Base-by-base conservation (phyloP, 2,888 invertebrate species). In the Phortica okadai region DNA sequence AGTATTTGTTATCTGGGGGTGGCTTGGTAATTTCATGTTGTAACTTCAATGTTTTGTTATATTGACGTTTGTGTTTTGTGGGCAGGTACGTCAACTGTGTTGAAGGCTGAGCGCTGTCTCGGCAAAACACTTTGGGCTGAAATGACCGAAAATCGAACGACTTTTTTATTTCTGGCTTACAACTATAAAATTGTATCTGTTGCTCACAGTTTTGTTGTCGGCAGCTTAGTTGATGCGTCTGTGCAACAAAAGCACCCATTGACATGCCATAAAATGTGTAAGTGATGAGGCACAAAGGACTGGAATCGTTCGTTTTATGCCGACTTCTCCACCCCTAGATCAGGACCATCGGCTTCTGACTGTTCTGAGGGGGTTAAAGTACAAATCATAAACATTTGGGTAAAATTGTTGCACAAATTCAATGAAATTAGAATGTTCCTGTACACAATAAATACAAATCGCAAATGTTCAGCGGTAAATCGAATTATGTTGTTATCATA, bases 231-330 rank as follows among this genome's bases (percentile, higher is more conserved):
- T 21, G 21, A 67, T 67, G n/a, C 42, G 67, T 14, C 59, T n/a
- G 76, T 76, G 72, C 79, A 82, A 79, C 77, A 85, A 74, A 21
- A 72, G 54, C 54, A 78, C 77, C 77, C 64, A 77, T 78, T 83
- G 83, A 86, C 85, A 85, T 84, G 80, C 78, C 81, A 86, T 88
- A 87, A 86, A 87, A 81, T 82, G 88, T 80, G 86, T 69, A 74
- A 70, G 73, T 56, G 56, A 56, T 58, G 25, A 72, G 44, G 59
- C 21, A 50, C 54, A 45, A 64, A 77, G 72, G 64, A 79, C 74
- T 66, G 42, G 6, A 41, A 42, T 33, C 45, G 42, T 56, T 62
- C 6, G 50, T 50, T 6, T 50, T 50, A 50, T 45, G 14, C 14
- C 50, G 50, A 50, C 50, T 50, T 11, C 2, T 56, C 16, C n/a